phyloP scores from a whole-genome alignment of 2,797 vertebrate genomes.

The Threskiornis aethiopicus region DNA sequence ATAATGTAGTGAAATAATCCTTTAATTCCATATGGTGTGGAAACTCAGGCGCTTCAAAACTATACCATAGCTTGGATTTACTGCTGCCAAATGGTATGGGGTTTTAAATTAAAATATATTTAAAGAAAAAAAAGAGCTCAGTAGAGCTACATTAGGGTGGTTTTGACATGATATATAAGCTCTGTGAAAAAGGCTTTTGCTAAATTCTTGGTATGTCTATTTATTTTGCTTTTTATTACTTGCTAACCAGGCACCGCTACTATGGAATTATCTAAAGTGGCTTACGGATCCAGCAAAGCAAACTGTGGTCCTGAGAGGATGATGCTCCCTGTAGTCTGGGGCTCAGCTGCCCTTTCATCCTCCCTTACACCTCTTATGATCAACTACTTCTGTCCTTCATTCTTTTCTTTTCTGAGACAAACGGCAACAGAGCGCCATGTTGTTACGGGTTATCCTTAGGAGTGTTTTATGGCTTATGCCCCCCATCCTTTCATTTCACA shows the following conservation, averaged over 20 bases:
- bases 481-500: neutral
- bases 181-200: slow-evolving; percentile 43
- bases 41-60: neutral
- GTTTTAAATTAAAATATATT: slow-evolving; percentile 23
- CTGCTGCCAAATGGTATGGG: slow-evolving; percentile 36
- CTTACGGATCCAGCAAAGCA: neutral
- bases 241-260: neutral
- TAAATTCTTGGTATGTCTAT: neutral
- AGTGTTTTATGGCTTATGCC: neutral
- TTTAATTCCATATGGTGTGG: slow-evolving; percentile 44
- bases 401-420: neutral
- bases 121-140: neutral
- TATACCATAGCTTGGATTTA: neutral
- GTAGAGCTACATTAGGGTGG: neutral
- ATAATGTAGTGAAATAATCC: slow-evolving; percentile 50
- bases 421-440: neutral
- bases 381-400: neutral
- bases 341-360: slow-evolving; percentile 29
- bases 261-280: neutral
- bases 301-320: neutral
- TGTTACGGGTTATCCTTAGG: neutral
- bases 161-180: neutral
- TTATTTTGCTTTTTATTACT: slow-evolving; percentile 27
- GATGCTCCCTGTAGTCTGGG: neutral
- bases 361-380: neutral